A percentile compares a stretch with the other conserved stretches of the same genome.
Evolutionary conservation across 1,140 invertebrate species (phyloP).

Genomic region (Nomia melanderi): DNA sequence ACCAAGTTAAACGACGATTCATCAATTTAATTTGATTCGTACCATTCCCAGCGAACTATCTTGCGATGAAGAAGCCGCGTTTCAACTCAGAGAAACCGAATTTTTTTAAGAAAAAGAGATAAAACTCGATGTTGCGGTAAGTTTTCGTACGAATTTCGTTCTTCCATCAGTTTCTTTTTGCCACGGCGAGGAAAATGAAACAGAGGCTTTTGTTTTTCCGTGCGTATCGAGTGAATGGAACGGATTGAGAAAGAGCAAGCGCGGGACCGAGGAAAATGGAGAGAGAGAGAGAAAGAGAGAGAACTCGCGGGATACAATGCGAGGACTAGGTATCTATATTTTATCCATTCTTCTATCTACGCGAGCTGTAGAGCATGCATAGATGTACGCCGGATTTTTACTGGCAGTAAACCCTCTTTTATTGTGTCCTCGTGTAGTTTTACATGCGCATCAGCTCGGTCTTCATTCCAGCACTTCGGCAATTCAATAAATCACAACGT

Average conservation of each 20-base stretch:
- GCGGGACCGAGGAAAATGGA: too few species aligned
- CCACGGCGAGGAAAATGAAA: conserved; percentile 8
- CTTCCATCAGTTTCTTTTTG: neutral
- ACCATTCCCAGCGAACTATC: conserved; percentile 3
- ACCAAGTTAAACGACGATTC: conserved; percentile 1
- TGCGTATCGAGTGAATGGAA: conserved; percentile 36
- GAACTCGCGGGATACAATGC: conserved; percentile 1
- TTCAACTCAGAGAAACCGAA: neutral
- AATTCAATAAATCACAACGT: conserved; percentile 41
- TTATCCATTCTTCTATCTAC: conserved; percentile 36
- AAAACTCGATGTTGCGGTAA: conserved; percentile 19
- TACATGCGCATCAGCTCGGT: conserved; percentile 10
- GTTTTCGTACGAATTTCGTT: neutral
- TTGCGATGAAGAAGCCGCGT: neutral
- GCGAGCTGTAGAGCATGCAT: conserved; percentile 6
- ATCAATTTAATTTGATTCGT: conserved; percentile 48
- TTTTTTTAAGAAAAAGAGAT: neutral
- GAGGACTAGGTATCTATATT: conserved; percentile 44
- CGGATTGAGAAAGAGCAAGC: conserved; percentile 14
- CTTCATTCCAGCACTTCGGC: conserved; percentile 10
- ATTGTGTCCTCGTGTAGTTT: conserved; percentile 40
- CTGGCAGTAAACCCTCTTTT: conserved; percentile 63
- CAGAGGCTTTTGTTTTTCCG: conserved; percentile 25
- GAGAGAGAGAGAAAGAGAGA: conserved; percentile 2
- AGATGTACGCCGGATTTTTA: conserved; percentile 51